A percentile compares a stretch with the other conserved stretches of the same genome.
phyloP scores from a whole-genome alignment of 1,140 invertebrate species.

The Nixonia krombeini region DNA sequence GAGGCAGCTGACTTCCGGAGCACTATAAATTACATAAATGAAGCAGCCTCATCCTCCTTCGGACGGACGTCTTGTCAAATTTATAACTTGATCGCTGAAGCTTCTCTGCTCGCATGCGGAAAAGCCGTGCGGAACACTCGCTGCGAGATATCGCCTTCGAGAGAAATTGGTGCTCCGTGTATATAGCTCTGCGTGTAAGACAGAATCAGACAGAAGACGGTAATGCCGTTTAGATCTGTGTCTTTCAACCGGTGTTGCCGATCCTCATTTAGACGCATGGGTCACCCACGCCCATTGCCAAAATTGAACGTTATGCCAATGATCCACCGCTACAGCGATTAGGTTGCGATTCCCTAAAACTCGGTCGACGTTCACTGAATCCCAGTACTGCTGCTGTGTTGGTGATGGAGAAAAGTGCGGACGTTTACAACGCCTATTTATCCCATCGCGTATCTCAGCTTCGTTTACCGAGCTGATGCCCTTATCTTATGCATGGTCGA shows the following conservation, averaged over 20 bases:
- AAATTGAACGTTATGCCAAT: not conserved
- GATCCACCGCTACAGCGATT: conserved; percentile 15
- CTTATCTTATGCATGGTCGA: conserved; percentile 19
- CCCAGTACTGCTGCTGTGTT: conserved; percentile 10
- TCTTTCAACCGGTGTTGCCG: too few species aligned
- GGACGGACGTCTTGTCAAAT: conserved; percentile 59
- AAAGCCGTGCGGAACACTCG: not conserved
- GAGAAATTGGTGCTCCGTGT: not conserved
- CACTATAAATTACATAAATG: conserved; percentile 67
- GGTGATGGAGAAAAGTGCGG: conserved; percentile 25
- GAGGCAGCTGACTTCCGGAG: conserved; percentile 50
- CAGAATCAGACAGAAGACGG: too few species aligned
- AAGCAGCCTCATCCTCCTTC: conserved; percentile 48
- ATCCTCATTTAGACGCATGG: too few species aligned
- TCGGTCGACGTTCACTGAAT: conserved; percentile 15
- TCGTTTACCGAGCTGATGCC: conserved; percentile 25
- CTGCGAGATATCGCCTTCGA: not conserved
- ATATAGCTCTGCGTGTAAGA: too few species aligned
- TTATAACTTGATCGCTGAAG: conserved; percentile 61
- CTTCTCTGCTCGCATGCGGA: not conserved
- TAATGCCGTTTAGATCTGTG: too few species aligned
- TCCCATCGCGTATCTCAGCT: conserved; percentile 20
- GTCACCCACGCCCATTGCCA: too few species aligned
- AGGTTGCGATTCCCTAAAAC: conserved; percentile 8
- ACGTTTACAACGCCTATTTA: conserved; percentile 28